These are phyloP conservation scores for Momotus momota DNA, from an alignment of 2,797 vertebrate species.

Conservation along the genomic window DNA sequence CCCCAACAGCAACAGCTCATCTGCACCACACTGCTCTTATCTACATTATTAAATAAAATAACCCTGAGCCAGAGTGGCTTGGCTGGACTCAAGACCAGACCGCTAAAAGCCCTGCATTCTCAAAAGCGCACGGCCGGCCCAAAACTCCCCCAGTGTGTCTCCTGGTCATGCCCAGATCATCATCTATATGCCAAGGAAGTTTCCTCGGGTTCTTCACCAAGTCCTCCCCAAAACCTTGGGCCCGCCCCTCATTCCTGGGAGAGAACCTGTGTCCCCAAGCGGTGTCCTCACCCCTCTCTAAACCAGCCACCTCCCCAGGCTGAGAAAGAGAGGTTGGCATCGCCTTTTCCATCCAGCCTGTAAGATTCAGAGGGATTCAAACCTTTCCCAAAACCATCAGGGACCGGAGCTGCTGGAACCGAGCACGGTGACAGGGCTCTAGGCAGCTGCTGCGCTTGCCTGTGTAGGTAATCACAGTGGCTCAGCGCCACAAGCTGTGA, in stretches of 20 bases:
- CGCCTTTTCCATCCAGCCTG: rapidly evolving
- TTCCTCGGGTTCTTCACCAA: neutral
- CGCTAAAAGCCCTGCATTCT: rapidly evolving
- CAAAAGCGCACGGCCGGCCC: neutral
- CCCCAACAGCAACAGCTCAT: neutral
- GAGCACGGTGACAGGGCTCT: neutral
- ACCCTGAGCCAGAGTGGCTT: neutral
- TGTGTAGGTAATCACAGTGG: neutral
- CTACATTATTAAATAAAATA: neutral
- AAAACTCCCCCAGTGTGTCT: neutral
- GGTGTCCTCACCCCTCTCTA: rapidly evolving
- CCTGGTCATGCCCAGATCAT: neutral
- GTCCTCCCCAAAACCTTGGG: neutral
- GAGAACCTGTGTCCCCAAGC: neutral
- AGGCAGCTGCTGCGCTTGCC: neutral
- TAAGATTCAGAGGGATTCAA: neutral
- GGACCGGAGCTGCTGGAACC: neutral
- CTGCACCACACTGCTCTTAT: neutral
- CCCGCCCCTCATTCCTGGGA: neutral
- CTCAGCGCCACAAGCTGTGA: conserved; percentile 30
- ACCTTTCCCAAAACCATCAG: neutral
- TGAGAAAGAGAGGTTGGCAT: rapidly evolving
- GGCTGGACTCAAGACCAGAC: neutral
- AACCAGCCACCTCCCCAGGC: neutral
- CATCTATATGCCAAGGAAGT: neutral